Base-by-base conservation (phyloP, 2,797 vertebrate species). In the Neosilurus mollespiculum region DNA sequence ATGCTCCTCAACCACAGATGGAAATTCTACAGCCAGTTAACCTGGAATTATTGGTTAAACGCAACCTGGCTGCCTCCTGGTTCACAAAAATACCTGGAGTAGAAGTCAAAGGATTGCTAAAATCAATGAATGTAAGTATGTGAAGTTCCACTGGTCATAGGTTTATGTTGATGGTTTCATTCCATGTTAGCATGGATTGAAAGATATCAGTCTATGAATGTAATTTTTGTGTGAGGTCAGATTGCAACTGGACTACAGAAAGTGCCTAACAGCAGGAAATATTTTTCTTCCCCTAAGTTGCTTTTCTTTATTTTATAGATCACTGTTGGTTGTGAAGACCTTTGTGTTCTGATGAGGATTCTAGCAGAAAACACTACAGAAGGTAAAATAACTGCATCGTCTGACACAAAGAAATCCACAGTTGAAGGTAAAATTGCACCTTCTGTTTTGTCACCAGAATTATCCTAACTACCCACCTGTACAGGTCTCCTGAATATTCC, bases 1-100 rank as follows among this genome's bases (percentile, higher is more conserved):
- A 89, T 65, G 34, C 87, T 3, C 87, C 89, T 0, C 89, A 93
- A 88, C 87, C 91, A 18, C 96, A 98, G 87, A 90, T 97, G 37
- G 93, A 96, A 84, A 95, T 99, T 77, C 95, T 99, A 78, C 92
- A 95, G 84, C 98, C 98, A n/a, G 94, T 98, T 90, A 98, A 98
- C 90, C 86, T 99, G 43, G 95, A 96, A 84, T 91, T 99, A 14
- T 91, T 90, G 9, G 90, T 99, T 89, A 95, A 94, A 87, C 93
- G 97, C 15, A 99, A 99, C 91, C 91, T 99, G 14, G 95, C 97
- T 81, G 94, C 96, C 22, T 87, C 93, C 76, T 99, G 98, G 98
- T 99, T 96, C 89, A 93, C 92, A 70, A 90, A 93, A 64, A 92
- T 98, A 37, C 98, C 98, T 0, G 91, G 92, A 5, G 22, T 98